phyloP scores from a whole-genome alignment of 2,797 vertebrate species.

The Orientallactaga sibirica region DNA sequence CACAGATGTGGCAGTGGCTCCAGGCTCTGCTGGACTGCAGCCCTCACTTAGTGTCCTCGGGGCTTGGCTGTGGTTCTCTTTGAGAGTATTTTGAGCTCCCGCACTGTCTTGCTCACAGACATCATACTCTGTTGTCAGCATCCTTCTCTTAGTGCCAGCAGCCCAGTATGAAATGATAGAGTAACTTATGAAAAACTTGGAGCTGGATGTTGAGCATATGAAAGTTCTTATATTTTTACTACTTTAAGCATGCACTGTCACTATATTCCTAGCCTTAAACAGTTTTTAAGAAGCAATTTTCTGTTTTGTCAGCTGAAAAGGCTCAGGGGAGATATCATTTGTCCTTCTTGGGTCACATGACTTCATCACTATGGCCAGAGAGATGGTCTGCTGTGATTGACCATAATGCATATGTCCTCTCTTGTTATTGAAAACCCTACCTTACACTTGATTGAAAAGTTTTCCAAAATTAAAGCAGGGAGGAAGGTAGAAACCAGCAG shows the following conservation, averaged over 20 bases:
- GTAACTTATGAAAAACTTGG: background rate
- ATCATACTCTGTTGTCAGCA: background rate
- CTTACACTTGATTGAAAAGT: background rate
- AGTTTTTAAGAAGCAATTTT: constrained; percentile 4
- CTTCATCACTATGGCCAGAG: background rate
- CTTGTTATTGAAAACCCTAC: background rate
- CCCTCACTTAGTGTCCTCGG: background rate
- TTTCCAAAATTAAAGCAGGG: background rate
- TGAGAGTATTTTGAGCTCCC: constrained; percentile 30
- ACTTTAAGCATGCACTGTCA: background rate
- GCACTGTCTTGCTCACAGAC: background rate
- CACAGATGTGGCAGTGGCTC: background rate
- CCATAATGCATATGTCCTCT: background rate
- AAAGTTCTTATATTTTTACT: background rate
- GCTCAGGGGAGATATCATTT: constrained; percentile 1
- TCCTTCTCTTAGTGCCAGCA: background rate
- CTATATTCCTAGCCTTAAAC: background rate
- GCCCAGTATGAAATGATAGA: background rate
- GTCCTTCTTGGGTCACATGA: background rate
- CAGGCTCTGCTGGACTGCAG: background rate
- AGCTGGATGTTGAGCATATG: background rate
- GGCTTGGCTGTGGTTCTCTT: background rate
- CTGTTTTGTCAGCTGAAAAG: background rate
- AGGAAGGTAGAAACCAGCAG: constrained; percentile 8
- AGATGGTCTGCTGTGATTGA: background rate